Evolutionary conservation across 2,113 vertebrate species (phyloP).

Genomic region (Neopipo cinnamomea): DNA sequence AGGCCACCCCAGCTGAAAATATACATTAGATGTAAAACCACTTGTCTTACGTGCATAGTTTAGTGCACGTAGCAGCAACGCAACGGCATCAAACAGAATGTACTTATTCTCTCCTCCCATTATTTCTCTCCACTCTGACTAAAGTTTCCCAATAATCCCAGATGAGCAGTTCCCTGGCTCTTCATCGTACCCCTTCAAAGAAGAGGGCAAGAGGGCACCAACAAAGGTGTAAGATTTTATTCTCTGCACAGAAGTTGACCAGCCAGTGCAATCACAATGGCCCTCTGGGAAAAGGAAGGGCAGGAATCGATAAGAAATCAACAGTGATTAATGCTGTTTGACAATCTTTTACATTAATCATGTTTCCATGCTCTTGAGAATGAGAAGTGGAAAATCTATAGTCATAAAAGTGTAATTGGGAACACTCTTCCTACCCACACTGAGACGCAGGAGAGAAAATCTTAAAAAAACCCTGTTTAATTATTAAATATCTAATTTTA

Average conservation of each 20-base stretch:
- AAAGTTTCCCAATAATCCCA: not conserved
- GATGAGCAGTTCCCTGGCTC: not conserved
- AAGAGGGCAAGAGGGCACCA: not conserved
- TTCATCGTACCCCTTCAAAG: not conserved
- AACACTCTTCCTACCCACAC: not conserved
- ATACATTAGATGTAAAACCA: slow-evolving; percentile 52
- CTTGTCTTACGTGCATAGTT: not conserved
- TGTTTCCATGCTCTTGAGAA: slow-evolving; percentile 35
- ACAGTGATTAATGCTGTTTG: slow-evolving; percentile 67
- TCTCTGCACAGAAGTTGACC: not conserved
- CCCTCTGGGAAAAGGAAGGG: not conserved
- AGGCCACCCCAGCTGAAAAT: slow-evolving; percentile 64
- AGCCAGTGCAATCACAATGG: not conserved
- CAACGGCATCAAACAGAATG: not conserved
- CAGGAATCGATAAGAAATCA: slow-evolving; percentile 57
- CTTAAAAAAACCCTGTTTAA: not conserved
- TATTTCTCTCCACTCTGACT: not conserved
- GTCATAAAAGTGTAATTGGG: slow-evolving; percentile 55
- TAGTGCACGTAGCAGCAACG: not conserved
- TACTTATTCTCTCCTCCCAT: not conserved
- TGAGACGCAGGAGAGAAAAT: not conserved
- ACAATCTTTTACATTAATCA: slow-evolving; percentile 70
- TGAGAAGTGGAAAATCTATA: slow-evolving; percentile 52
- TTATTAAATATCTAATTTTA: not conserved
- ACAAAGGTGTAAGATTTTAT: slow-evolving; percentile 30